A percentile compares a stretch with the other conserved stretches of the same genome.
phyloP scores from a whole-genome alignment of 1,140 invertebrate genomes.

The Uloborus diversus region DNA sequence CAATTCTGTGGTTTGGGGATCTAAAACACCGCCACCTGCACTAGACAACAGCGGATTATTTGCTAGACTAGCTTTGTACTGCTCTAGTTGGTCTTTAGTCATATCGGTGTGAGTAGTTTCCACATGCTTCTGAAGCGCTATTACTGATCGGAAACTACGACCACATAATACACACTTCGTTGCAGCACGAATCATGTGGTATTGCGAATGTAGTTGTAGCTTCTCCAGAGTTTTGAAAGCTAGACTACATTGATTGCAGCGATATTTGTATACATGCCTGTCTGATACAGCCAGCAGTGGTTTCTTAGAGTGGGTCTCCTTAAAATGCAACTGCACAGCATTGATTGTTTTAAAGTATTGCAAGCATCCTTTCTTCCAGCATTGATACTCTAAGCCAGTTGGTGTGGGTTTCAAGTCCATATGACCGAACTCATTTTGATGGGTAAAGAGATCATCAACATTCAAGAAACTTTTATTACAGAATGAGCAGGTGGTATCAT shows the following conservation, averaged over 20 bases:
- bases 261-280: slow-evolving; percentile 94
- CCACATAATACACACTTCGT: slow-evolving; percentile 93
- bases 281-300: slow-evolving; percentile 79
- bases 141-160: slow-evolving; percentile 86
- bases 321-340: slow-evolving; percentile 81
- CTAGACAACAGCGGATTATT: slow-evolving; percentile 78
- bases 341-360: slow-evolving; percentile 82
- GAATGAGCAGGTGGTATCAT: slow-evolving; percentile 75
- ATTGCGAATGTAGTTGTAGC: slow-evolving; percentile 91
- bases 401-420: slow-evolving; percentile 75
- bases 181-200: slow-evolving; percentile 92
- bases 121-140: slow-evolving; percentile 89
- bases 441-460: slow-evolving; percentile 82
- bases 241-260: slow-evolving; percentile 94
- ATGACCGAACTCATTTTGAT: slow-evolving; percentile 88
- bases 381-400: slow-evolving; percentile 79
- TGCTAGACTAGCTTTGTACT: slow-evolving; percentile 81
- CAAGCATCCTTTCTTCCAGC: slow-evolving; percentile 89
- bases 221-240: slow-evolving; percentile 96
- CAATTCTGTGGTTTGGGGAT: slow-evolving; percentile 61
- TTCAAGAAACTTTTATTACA: slow-evolving; percentile 78
- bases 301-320: slow-evolving; percentile 68
- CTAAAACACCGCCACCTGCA: slow-evolving; percentile 65
- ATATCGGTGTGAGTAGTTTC: slow-evolving; percentile 85
- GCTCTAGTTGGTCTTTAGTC: slow-evolving; percentile 80